Evolutionary conservation across 2,888 invertebrate species (phyloP), one percentile per base, ranked within the genome.

Genomic region (Nowickia ferox): DNA sequence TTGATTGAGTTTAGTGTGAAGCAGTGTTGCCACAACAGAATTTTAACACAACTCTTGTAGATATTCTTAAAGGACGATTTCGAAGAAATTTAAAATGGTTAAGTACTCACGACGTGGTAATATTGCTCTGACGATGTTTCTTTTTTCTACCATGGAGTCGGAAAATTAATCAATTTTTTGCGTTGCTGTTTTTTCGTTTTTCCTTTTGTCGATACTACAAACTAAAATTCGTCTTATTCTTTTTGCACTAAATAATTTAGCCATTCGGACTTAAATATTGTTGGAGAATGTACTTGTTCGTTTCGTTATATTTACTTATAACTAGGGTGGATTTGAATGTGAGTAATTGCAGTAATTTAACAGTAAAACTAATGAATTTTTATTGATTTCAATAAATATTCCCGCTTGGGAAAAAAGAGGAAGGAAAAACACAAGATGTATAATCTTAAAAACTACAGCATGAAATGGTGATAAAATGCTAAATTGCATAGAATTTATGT

Each of bases 311-410:
- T 71, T 59, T 61, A 38, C 22, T 40, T 71, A 10, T 17, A 57
- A 19, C 53, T 63, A 22, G 51, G 46, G 15, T 38, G 69, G 72
- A 66, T 74, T 78, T 84, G 68, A 72, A 63, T 76, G 80, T 75
- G 81, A 85, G 72, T 82, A 82, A 78, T 82, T 78, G 74, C 82
- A 48, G 74, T 66, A 86, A 86, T 83, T 79, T 65, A 75, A 71
- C 69, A 71, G 65, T 44, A 65, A 71, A 83, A 78, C 69, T 83
- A 83, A 86, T 86, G 75, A 84, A 86, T 81, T 86, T 86, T 83
- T 71, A 86, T 84, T 83, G 86, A 86, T 84, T 83, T 86, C 42
- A 76, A 76, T 65, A 76, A 84, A 80, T 30, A 6, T 71, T 44
- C 53, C 66, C 74, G 10, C 69, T 74, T 69, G 66, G 38, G 72